Conservation (phyloP, 2,888 invertebrate genomes). For the Eupithecia dodoneata region DNA sequence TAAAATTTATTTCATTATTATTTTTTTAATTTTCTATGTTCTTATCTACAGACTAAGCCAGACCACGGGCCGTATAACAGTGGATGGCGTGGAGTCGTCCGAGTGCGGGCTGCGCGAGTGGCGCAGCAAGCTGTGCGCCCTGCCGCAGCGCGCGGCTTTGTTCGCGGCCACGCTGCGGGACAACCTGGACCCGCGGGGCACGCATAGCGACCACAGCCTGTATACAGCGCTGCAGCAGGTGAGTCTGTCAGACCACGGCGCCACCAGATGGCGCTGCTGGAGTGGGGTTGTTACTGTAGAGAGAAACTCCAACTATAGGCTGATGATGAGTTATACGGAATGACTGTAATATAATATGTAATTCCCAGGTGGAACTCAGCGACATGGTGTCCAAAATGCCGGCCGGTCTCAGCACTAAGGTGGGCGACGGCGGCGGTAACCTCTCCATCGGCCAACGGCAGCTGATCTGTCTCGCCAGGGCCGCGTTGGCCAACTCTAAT, state of each 20-base stretch:
- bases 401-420: conserved; percentile 82
- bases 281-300: too few relatives aligned
- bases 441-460: conserved; percentile 89
- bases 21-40: too few relatives aligned
- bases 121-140: conserved; percentile 83
- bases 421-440: conserved; percentile 87
- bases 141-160: conserved; percentile 88
- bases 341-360: too few relatives aligned
- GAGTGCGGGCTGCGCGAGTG: conserved; percentile 82
- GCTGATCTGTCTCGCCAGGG: conserved; percentile 88
- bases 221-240: conserved; percentile 90
- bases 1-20: too few relatives aligned
- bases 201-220: conserved; percentile 86
- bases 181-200: conserved; percentile 90
- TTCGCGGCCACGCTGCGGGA: conserved; percentile 90
- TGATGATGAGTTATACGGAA: too few relatives aligned
- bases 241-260: too few relatives aligned
- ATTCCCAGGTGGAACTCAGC: conserved; percentile 85
- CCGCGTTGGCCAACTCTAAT: conserved; percentile 88
- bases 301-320: too few relatives aligned
- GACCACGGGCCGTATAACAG: conserved; percentile 70
- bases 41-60: conserved; percentile 72
- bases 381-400: conserved; percentile 81
- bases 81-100: conserved; percentile 73
- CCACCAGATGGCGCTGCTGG: too few relatives aligned